Percentiles rank a stretch among this genome's conserved stretches.
These are phyloP conservation scores for Pandemis cinnamomeana DNA, from an alignment of 2,888 invertebrate genomes.

Conservation along the genomic window DNA sequence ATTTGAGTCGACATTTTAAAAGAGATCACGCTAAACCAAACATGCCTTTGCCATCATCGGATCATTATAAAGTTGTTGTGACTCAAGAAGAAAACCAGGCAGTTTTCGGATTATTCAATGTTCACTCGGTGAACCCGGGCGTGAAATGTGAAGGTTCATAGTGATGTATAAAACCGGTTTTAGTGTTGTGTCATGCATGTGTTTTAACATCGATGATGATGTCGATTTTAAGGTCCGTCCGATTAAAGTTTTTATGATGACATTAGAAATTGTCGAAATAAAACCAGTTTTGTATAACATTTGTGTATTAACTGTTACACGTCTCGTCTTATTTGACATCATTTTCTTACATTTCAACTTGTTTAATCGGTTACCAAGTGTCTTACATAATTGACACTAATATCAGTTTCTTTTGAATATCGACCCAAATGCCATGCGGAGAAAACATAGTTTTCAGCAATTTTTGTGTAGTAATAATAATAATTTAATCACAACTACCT, in stretches of 20 bases:
- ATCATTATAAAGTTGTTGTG: constrained; percentile 63
- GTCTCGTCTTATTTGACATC: too few species aligned
- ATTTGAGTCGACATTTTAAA: constrained; percentile 75
- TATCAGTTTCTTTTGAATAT: not conserved
- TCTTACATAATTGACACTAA: not conserved
- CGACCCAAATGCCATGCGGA: not conserved
- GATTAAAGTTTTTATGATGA: not conserved
- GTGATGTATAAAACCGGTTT: constrained; percentile 38
- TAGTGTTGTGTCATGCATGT: not conserved
- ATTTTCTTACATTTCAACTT: too few species aligned
- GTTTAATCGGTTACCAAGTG: not conserved
- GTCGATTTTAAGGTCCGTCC: not conserved
- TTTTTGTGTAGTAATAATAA: not conserved
- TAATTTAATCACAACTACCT: not conserved
- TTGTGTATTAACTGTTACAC: too few species aligned
- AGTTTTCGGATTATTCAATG: constrained; percentile 54
- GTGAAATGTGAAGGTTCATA: constrained; percentile 63
- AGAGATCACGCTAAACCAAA: constrained; percentile 73
- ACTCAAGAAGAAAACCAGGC: constrained; percentile 51
- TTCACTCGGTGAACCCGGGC: constrained; percentile 41
- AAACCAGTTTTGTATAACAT: not conserved
- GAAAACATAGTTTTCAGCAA: not conserved
- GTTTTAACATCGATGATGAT: not conserved
- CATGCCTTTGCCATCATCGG: constrained; percentile 65
- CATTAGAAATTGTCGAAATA: not conserved